Conservation (phyloP, 2,888 invertebrate species). For the Orchesella flavescens region DNA sequence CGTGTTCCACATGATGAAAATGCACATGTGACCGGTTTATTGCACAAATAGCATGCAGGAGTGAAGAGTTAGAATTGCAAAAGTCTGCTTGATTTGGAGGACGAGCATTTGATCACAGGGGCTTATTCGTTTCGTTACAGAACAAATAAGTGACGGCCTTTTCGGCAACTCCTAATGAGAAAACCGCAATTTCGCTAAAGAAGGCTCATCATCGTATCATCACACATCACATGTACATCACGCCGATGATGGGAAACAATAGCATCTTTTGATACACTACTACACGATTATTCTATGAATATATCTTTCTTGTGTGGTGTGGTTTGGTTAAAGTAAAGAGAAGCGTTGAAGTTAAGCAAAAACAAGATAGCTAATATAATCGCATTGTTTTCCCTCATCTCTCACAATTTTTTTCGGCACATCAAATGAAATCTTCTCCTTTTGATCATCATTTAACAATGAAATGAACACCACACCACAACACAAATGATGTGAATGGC, state of each 20-base stretch:
- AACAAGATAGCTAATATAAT: background rate
- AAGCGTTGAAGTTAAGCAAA: constrained; percentile 30
- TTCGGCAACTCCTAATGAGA: constrained; percentile 47
- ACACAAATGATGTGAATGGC: background rate
- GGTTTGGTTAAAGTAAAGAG: constrained; percentile 16
- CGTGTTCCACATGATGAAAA: too few relatives aligned
- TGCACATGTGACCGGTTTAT: too few relatives aligned
- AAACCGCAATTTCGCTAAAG: constrained; percentile 48
- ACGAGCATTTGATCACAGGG: background rate
- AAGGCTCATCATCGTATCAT: constrained; percentile 47
- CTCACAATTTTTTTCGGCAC: constrained; percentile 44
- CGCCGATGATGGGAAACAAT: constrained; percentile 47
- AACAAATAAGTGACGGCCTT: constrained; percentile 32
- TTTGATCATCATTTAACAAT: constrained; percentile 2
- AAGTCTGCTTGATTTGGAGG: background rate
- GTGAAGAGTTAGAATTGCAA: too few relatives aligned
- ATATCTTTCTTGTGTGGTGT: background rate
- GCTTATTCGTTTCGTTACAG: background rate
- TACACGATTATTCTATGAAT: background rate
- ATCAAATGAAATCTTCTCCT: constrained; percentile 31
- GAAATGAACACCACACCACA: background rate
- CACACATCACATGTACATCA: constrained; percentile 57
- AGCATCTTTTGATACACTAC: background rate
- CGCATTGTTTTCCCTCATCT: background rate
- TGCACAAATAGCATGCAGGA: too few relatives aligned